Evolutionary conservation across 1,140 invertebrate genomes (phyloP).

Genomic region (Leptinotarsa undecemlineata): DNA sequence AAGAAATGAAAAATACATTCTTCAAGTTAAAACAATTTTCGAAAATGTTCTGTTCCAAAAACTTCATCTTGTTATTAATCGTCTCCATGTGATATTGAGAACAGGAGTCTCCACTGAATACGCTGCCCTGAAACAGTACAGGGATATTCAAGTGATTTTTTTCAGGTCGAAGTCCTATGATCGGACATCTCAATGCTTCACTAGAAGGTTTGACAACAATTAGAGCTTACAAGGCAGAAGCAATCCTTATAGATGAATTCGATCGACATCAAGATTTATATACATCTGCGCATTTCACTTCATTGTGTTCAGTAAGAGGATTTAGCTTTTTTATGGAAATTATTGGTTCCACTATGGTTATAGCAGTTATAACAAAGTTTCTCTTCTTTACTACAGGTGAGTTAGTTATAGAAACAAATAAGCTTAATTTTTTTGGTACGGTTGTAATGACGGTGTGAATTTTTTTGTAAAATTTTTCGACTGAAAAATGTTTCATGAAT

Average conservation of each 20-base stretch:
- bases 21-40: not conserved
- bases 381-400: conserved; percentile 9
- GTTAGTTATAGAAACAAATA: conserved; percentile 55
- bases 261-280: conserved; percentile 77
- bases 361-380: not conserved
- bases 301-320: conserved; percentile 63
- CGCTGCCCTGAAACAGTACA: no score
- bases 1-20: no score
- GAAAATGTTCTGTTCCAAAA: not conserved
- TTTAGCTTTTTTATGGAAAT: conserved; percentile 80
- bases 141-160: not conserved
- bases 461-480: no score
- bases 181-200: conserved; percentile 69
- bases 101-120: no score
- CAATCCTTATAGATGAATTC: conserved; percentile 77
- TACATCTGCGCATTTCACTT: conserved; percentile 67
- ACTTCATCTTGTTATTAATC: not conserved
- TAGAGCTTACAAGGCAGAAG: conserved; percentile 78
- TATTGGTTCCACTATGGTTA: conserved; percentile 64
- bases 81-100: no score
- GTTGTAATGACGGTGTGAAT: conserved; percentile 37
- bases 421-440: no score
- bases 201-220: conserved; percentile 82
- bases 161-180: conserved; percentile 64
- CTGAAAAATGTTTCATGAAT: no score